Evolutionary conservation across 2,888 invertebrate species (phyloP), one percentile per base, ranked within the genome.

Genomic region (Tetramorium bicarinatum): DNA sequence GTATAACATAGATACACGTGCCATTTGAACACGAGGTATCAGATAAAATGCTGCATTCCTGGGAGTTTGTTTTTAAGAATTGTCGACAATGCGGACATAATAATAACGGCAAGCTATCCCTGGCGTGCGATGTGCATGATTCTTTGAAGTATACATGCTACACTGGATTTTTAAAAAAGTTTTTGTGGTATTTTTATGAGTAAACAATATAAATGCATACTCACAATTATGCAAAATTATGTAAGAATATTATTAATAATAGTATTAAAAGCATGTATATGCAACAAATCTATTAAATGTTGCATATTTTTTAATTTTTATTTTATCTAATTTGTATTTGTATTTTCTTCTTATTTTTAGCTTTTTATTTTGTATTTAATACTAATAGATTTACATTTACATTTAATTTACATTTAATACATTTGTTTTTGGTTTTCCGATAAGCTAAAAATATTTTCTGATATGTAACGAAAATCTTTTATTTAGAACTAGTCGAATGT

Each of bases 21-120:
- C 29, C 29, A 29, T 38, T 56, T 21, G 54, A 56, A 67, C 29
- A 29, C 29, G 44, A 49, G 49, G 13, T 47, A 61, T 34, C 34
- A 38, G 41, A 80, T 80, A 81, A 81, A 71, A 62, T 81, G n/a
- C 13, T 29, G 2, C 61, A 44, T 59, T 80, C 25, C 11, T 59
- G 11, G 21, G 4, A 72, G 21, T 41, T 18, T 21, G 15, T 79
- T 54, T 64, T 41, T 49, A 21, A n/a, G n/a, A 47, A 54, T 47
- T 67, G 52, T 67, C 41, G 54, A 56, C n/a, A 18, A 7, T 25
- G 9, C 18, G 18, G 21, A 52, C 44, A 56, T 44, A 71, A 72
- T 72, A 71, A 71, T 71, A 56, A 47, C 44, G 13, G 69, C n/a
- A 21, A 21, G 11, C 11, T 29, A 71, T 56, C 6, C 18, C 18